Base-by-base conservation (phyloP, 2,888 invertebrate genomes). In the Heliconius sara region DNA sequence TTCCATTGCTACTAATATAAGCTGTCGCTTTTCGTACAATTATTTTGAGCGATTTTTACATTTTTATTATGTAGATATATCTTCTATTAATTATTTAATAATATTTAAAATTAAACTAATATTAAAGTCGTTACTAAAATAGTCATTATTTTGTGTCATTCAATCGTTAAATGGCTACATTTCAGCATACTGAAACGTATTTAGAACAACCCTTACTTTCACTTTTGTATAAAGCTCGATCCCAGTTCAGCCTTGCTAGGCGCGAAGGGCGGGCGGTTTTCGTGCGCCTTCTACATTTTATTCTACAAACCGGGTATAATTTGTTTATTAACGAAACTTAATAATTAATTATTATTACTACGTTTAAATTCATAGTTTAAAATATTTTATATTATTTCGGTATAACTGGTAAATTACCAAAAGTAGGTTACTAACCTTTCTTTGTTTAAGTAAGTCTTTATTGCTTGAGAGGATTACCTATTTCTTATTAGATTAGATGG, bases 181-280 rank as follows among this genome's bases (percentile, higher is more conserved):
- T 47, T 60, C 74, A 57, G 13, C 60, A 30, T 47, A 73, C 16
- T 43, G 10, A 60, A 79, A n/a, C 75, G 75, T 63, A 75, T 27
- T 65, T 65, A 65, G 27, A 63, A 75, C 75, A 63, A 19, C 75
- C 65, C 63, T 65, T 73, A 78, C 63, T 68, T 72, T 75, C 77
- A 66, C 52, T 77, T 63, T 68, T 76, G 39, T 76, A 79, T 27
- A 43, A 30, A 34, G 73, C 60, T 67, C 76, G 68, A 73, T 78
- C 78, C 43, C 86, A 86, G 86, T 87, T 88, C 84, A 87, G 85
- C 81, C 83, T 86, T 86, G 86, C 74, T 82, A 82, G 86, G 85
- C 89, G 86, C 83, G 84, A 77, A 86, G 87, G 89, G 87, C 87
- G 91, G 88, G 85, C 84, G 87, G 83, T 19, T 43, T 74, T 66